phyloP scores from a whole-genome alignment of 2,888 invertebrate species.

The Trichopria drosophilae region DNA sequence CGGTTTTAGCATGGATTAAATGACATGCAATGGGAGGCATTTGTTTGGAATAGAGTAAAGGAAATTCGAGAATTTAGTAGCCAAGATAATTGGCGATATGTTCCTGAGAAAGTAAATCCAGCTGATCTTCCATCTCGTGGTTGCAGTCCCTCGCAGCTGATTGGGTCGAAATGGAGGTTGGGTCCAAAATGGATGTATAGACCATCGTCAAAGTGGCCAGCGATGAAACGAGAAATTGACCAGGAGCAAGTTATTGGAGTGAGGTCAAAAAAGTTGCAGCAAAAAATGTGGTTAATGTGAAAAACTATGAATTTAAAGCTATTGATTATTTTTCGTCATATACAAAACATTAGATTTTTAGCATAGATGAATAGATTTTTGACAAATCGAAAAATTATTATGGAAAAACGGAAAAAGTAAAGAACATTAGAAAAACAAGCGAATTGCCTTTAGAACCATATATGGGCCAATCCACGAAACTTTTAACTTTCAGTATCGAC shows the following conservation, averaged over 20 bases:
- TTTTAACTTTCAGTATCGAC: too few relatives aligned
- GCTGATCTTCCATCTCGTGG: conserved; percentile 42
- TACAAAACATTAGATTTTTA: too few relatives aligned
- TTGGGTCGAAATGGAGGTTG: conserved; percentile 9
- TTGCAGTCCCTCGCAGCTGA: background rate
- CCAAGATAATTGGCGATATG: conserved; percentile 36
- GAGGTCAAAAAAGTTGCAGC: background rate
- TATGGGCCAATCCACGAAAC: too few relatives aligned
- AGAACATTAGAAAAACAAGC: too few relatives aligned
- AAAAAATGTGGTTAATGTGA: background rate
- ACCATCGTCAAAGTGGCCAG: background rate
- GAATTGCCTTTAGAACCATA: too few relatives aligned
- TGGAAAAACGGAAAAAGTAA: too few relatives aligned
- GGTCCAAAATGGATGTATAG: background rate
- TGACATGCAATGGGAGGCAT: conserved; percentile 37
- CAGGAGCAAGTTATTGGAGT: background rate
- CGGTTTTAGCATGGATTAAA: too few relatives aligned
- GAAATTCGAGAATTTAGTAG: conserved; percentile 37
- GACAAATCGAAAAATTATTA: too few relatives aligned
- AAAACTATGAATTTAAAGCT: too few relatives aligned
- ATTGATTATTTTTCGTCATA: conserved; percentile 1
- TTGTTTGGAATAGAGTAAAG: conserved; percentile 39
- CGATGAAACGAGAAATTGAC: background rate
- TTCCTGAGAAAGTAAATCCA: too few relatives aligned
- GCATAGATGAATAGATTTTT: too few relatives aligned